A percentile compares a stretch with the other conserved stretches of the same genome.
These are phyloP conservation scores for Lacerta agilis DNA, from an alignment of 2,797 vertebrate species.

Conservation along the genomic window DNA sequence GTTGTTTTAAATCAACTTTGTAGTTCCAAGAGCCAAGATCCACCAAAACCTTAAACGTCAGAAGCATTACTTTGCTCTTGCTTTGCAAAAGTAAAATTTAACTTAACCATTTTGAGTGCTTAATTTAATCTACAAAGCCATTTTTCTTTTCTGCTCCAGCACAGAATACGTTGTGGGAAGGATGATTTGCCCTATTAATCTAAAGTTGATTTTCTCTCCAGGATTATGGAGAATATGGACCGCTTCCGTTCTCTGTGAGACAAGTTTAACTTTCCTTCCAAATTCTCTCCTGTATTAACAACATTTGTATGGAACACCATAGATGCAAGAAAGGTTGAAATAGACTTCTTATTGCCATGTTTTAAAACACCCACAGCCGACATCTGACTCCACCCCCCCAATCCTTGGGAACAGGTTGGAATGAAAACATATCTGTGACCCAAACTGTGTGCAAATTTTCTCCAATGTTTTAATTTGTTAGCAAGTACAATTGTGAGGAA, in stretches of 20 bases:
- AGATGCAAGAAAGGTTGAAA: background rate
- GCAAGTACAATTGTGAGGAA: background rate
- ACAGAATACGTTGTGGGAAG: background rate
- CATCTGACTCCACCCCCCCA: background rate
- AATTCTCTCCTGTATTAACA: background rate
- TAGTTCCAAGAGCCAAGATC: background rate
- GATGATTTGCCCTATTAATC: background rate
- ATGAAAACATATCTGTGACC: background rate
- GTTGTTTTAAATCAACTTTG: background rate
- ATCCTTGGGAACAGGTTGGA: background rate
- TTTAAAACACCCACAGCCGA: background rate
- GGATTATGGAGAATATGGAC: background rate
- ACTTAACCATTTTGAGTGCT: background rate
- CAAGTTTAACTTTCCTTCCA: background rate
- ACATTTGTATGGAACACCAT: background rate
- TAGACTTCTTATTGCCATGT: background rate
- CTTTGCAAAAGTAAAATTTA: background rate
- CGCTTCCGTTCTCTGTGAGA: background rate
- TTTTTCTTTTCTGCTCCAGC: background rate
- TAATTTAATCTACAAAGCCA: background rate
- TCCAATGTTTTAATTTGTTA: background rate
- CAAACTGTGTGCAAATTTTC: background rate
- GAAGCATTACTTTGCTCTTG: background rate
- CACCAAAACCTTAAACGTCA: background rate
- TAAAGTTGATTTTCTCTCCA: background rate